Evolutionary conservation across 2,888 invertebrate genomes (phyloP).

Genomic region (Mythimna lalbum): DNA sequence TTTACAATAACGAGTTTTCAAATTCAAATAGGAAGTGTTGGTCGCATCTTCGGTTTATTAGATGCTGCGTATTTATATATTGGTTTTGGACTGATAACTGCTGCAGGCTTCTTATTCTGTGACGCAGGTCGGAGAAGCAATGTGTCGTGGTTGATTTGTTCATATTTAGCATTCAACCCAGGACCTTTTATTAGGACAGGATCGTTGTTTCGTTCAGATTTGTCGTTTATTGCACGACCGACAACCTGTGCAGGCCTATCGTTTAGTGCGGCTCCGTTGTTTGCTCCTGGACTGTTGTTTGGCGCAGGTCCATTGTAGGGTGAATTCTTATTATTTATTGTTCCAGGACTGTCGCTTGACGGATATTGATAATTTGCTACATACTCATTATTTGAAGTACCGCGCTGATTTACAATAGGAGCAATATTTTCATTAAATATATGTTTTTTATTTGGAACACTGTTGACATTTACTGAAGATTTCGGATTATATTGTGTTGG

Average conservation of each 20-base stretch:
- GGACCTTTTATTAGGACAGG: background rate
- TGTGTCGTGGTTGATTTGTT: background rate
- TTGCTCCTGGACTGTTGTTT: background rate
- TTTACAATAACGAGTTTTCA: background rate
- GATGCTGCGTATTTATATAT: background rate
- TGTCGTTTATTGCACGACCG: background rate
- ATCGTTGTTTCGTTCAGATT: background rate
- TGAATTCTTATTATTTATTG: background rate
- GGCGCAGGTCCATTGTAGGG: background rate
- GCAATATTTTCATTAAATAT: background rate
- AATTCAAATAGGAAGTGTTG: background rate
- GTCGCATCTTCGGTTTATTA: slow-evolving; percentile 4
- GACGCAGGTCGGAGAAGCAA: no score
- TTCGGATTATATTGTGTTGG: background rate
- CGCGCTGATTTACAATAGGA: background rate
- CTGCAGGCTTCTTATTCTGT: background rate
- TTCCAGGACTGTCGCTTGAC: background rate
- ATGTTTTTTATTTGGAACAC: background rate
- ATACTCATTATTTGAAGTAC: slow-evolving; percentile 9
- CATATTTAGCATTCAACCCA: background rate
- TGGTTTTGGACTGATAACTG: background rate
- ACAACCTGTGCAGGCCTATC: background rate
- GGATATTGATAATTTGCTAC: background rate
- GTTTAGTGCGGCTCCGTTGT: background rate
- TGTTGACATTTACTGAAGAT: background rate